phyloP scores from a whole-genome alignment of 2,797 vertebrate genomes.

The Gymnodraco acuticeps region DNA sequence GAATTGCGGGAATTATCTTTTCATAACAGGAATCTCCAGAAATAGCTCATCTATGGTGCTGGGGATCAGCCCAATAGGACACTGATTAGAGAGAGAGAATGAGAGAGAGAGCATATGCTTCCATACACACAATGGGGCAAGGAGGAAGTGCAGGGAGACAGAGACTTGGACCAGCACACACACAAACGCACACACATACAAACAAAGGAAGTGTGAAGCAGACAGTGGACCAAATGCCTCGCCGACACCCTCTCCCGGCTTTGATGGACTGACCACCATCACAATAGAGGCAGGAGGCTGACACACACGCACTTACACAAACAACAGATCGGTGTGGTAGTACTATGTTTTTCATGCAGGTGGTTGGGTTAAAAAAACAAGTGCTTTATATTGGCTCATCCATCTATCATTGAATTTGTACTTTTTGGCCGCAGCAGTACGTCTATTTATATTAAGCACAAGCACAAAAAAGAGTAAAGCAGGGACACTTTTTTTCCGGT shows the following conservation, averaged over 20 bases:
- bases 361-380: slow-evolving; percentile 15
- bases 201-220: slow-evolving; percentile 80
- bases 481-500: not conserved
- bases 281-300: slow-evolving; percentile 76
- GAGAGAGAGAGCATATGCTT: slow-evolving; percentile 36
- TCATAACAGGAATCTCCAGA: slow-evolving; percentile 82
- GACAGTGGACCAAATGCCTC: slow-evolving; percentile 75
- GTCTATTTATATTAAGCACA: slow-evolving; percentile 4
- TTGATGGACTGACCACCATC: slow-evolving; percentile 76
- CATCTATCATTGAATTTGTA: slow-evolving; percentile 11
- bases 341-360: slow-evolving; percentile 48
- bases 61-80: slow-evolving; percentile 68
- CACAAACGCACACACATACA: slow-evolving; percentile 66
- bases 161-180: slow-evolving; percentile 64
- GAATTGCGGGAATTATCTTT: slow-evolving; percentile 44
- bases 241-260: slow-evolving; percentile 74
- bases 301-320: slow-evolving; percentile 51
- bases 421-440: not conserved
- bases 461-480: slow-evolving; percentile 5
- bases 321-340: slow-evolving; percentile 56
- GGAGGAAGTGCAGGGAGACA: slow-evolving; percentile 76
- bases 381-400: slow-evolving; percentile 9
- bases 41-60: slow-evolving; percentile 73
- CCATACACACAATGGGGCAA: slow-evolving; percentile 64
- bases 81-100: slow-evolving; percentile 57